Conservation (phyloP, 2,888 invertebrate species). For the Acanthosepion pharaonis region DNA sequence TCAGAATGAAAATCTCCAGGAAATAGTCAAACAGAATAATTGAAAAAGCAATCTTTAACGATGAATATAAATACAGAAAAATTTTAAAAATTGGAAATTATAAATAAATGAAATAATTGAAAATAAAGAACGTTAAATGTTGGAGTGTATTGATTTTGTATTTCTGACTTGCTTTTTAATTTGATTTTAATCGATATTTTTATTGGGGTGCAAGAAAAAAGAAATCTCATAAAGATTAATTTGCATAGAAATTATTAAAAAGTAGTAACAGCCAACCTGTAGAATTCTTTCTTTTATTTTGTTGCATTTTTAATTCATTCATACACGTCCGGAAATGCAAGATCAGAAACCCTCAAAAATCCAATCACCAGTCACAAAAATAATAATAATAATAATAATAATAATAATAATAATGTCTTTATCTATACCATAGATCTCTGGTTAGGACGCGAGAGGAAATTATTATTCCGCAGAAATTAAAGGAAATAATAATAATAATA, state of each 20-base stretch:
- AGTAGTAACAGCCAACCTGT: neutral
- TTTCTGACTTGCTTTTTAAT: neutral
- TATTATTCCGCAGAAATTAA: too few species aligned
- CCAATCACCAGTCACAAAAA: too few species aligned
- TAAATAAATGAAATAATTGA: neutral
- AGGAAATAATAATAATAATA: too few species aligned
- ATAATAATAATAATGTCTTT: too few species aligned
- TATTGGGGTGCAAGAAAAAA: neutral
- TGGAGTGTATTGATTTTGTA: neutral
- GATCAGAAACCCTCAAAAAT: neutral
- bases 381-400: too few species aligned
- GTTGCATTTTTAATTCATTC: neutral
- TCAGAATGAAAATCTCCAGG: neutral
- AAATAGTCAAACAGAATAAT: neutral
- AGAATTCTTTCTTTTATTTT: neutral
- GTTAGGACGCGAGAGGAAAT: too few species aligned
- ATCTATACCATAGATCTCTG: too few species aligned
- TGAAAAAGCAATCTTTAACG: neutral
- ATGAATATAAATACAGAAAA: neutral
- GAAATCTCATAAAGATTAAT: neutral
- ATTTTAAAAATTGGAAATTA: neutral
- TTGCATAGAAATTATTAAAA: slow-evolving; percentile 25
- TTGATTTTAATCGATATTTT: neutral
- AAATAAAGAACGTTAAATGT: neutral
- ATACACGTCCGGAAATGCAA: neutral